Conservation (phyloP, 2,113 vertebrate species). For the Callocephalon fimbriatum region DNA sequence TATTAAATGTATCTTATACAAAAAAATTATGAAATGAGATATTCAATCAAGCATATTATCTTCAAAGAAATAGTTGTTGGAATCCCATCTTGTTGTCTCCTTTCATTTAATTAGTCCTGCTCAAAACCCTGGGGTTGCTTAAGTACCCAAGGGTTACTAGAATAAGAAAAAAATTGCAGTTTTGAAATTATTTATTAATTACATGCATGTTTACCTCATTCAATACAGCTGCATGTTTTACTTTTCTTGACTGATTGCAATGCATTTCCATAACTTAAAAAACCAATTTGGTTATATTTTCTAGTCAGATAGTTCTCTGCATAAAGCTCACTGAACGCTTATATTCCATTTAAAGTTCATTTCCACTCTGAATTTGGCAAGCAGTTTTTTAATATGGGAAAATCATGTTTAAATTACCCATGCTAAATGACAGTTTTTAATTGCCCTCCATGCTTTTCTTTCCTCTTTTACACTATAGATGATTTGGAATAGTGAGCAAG, state of each 20-base stretch:
- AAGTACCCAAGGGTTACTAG: neutral
- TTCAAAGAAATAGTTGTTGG: neutral
- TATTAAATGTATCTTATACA: neutral
- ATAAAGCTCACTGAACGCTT: neutral
- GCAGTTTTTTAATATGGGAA: neutral
- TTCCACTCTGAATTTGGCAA: neutral
- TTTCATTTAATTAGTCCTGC: neutral
- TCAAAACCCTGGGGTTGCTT: neutral
- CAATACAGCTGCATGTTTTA: neutral
- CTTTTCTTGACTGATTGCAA: neutral
- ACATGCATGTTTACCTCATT: neutral
- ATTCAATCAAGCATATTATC: neutral
- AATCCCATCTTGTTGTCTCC: neutral
- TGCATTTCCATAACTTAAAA: conserved; percentile 2
- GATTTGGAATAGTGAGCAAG: neutral
- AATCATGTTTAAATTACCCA: conserved; percentile 15
- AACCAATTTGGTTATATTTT: conserved; percentile 14
- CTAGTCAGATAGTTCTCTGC: conserved; percentile 10
- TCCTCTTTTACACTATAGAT: neutral
- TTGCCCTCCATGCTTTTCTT: neutral
- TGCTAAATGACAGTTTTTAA: conserved; percentile 20
- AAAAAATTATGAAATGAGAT: neutral
- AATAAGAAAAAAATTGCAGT: neutral
- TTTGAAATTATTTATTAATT: neutral
- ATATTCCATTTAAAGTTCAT: conserved; percentile 3